Conservation (phyloP, 2,888 invertebrate species). For the Loripinus fragilis region DNA sequence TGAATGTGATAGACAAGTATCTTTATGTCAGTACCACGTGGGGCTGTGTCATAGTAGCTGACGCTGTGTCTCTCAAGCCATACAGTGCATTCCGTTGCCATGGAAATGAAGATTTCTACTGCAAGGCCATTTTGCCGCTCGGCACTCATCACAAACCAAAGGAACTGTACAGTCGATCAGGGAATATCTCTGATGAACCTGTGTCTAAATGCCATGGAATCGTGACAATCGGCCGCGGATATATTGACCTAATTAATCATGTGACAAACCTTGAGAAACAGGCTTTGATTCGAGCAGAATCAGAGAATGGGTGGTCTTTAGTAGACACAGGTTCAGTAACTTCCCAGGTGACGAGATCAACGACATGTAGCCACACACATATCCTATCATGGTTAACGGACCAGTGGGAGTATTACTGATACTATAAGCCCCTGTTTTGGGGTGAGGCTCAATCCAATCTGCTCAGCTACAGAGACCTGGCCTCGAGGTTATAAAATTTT, state of each 20-base stretch:
- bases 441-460: no score
- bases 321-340: constrained; percentile 33
- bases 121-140: constrained; percentile 72
- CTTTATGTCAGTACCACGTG: constrained; percentile 96
- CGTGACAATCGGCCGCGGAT: constrained; percentile 74
- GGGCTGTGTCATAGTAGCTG: constrained; percentile 96
- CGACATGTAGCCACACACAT: constrained; percentile 65
- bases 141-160: constrained; percentile 11
- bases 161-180: background rate
- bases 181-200: background rate
- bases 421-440: no score
- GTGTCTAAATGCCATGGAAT: constrained; percentile 54
- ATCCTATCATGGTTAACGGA: constrained; percentile 72
- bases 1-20: constrained; percentile 86
- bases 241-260: constrained; percentile 64
- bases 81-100: constrained; percentile 92
- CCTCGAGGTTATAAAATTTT: no score
- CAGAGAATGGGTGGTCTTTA: constrained; percentile 39
- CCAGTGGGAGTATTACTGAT: constrained; percentile 74
- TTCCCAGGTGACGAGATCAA: background rate
- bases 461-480: no score
- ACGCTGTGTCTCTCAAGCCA: constrained; percentile 91
- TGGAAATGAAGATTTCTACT: constrained; percentile 71
- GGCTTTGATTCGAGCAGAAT: constrained; percentile 27
- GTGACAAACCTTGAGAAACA: constrained; percentile 37